Evolutionary conservation across 2,113 vertebrate species (phyloP).

Genomic region (Gopherus evgoodei): DNA sequence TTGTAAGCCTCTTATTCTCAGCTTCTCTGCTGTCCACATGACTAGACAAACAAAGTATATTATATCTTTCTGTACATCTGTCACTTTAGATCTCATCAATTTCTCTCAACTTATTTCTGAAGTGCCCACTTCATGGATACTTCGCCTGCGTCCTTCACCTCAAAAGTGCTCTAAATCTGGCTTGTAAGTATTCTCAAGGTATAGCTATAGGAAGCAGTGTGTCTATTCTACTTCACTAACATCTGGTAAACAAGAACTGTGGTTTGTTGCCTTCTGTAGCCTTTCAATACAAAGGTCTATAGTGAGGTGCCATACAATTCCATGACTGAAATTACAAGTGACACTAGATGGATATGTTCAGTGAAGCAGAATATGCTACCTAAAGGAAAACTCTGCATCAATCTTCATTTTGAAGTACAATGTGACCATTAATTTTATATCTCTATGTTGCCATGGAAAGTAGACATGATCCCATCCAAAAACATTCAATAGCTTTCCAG

Average conservation of each 20-base stretch:
- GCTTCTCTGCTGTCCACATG: slow-evolving; percentile 49
- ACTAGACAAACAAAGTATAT: slow-evolving; percentile 75
- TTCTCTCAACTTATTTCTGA: slow-evolving; percentile 50
- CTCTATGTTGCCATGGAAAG: neutral
- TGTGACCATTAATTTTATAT: neutral
- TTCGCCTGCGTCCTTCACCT: slow-evolving; percentile 17
- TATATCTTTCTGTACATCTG: slow-evolving; percentile 61
- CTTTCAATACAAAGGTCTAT: slow-evolving; percentile 15
- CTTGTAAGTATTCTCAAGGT: slow-evolving; percentile 46
- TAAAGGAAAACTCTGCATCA: neutral
- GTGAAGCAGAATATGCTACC: slow-evolving; percentile 18
- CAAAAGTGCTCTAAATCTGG: slow-evolving; percentile 3
- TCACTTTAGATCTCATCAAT: slow-evolving; percentile 38
- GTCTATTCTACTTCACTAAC: slow-evolving; percentile 9
- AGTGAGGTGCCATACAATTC: neutral
- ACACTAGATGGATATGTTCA: neutral
- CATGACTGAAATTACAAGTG: slow-evolving; percentile 41
- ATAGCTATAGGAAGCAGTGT: neutral
- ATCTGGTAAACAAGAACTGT: neutral
- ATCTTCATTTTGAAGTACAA: slow-evolving; percentile 9
- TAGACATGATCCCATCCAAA: neutral
- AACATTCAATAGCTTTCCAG: neutral
- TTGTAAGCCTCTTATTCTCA: slow-evolving; percentile 67
- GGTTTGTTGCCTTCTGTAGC: neutral
- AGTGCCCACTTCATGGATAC: neutral